phyloP scores from a whole-genome alignment of 1,140 invertebrate species.

The Meteorus sp. region DNA sequence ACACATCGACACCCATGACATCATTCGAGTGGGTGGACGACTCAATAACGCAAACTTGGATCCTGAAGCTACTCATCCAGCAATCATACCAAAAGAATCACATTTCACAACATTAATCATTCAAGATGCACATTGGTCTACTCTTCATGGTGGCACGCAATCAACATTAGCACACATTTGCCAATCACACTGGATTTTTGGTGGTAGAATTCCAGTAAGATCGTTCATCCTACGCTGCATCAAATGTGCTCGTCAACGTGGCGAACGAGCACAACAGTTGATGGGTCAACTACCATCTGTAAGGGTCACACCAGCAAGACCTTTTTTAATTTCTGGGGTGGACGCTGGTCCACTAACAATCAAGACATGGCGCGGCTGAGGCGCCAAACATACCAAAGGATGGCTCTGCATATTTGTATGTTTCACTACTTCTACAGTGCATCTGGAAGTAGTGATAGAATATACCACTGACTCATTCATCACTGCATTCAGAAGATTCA shows the following conservation, averaged over 20 bases:
- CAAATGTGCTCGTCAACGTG: background rate
- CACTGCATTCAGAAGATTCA: constrained; percentile 34
- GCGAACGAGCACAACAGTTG: constrained; percentile 11
- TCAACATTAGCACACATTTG: constrained; percentile 31
- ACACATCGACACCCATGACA: background rate
- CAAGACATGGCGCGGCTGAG: constrained; percentile 29
- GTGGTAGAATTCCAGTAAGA: constrained; percentile 16
- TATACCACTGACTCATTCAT: constrained; percentile 34
- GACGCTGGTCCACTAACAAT: constrained; percentile 44
- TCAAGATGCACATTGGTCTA: constrained; percentile 31
- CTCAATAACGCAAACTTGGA: background rate
- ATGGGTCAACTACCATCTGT: constrained; percentile 24
- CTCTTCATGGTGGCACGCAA: constrained; percentile 40
- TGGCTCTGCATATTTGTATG: constrained; percentile 38
- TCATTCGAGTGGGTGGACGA: constrained; percentile 4
- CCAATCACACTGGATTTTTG: constrained; percentile 39
- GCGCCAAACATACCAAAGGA: constrained; percentile 26
- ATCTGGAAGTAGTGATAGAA: constrained; percentile 34
- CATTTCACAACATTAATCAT: constrained; percentile 31
- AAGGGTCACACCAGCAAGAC: constrained; percentile 17
- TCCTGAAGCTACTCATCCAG: constrained; percentile 26
- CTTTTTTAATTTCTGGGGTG: constrained; percentile 38
- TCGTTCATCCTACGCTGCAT: constrained; percentile 6
- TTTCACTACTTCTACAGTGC: constrained; percentile 30
- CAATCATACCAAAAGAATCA: constrained; percentile 27